These are phyloP conservation scores for Bothrops jararaca DNA, from an alignment of 2,113 vertebrate genomes.

Conservation along the genomic window DNA sequence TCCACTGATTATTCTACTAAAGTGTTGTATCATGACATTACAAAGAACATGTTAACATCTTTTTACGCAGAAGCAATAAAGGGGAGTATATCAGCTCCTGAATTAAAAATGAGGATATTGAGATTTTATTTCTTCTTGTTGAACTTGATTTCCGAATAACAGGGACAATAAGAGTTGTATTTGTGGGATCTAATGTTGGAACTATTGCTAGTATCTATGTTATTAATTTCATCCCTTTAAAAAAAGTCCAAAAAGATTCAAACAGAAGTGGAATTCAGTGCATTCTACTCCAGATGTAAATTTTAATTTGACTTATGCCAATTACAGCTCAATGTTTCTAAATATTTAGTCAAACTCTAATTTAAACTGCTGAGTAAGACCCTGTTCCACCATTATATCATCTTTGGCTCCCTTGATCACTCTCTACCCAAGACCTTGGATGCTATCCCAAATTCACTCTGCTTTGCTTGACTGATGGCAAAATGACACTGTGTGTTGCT, in stretches of 20 bases:
- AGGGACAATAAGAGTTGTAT: not conserved
- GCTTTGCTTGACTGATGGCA: not conserved
- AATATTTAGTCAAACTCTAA: not conserved
- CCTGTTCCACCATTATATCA: not conserved
- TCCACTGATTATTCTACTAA: not conserved
- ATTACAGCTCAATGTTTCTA: not conserved
- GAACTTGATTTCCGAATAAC: not conserved
- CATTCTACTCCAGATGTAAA: not conserved
- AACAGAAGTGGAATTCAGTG: not conserved
- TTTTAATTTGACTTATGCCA: not conserved
- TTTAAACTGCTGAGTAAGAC: not conserved
- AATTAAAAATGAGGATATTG: not conserved
- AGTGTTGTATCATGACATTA: not conserved
- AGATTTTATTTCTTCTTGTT: not conserved
- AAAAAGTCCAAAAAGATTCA: not conserved
- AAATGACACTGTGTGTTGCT: not conserved
- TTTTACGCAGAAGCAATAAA: not conserved
- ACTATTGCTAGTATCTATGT: not conserved
- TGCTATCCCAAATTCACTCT: not conserved
- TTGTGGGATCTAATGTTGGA: not conserved
- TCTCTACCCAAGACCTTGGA: not conserved
- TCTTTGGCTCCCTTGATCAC: not conserved
- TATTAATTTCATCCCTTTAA: not conserved
- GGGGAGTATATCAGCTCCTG: not conserved
- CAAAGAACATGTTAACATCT: not conserved